phyloP scores from a whole-genome alignment of 2,888 invertebrate species.

The Gymnoscelis rufifasciata region DNA sequence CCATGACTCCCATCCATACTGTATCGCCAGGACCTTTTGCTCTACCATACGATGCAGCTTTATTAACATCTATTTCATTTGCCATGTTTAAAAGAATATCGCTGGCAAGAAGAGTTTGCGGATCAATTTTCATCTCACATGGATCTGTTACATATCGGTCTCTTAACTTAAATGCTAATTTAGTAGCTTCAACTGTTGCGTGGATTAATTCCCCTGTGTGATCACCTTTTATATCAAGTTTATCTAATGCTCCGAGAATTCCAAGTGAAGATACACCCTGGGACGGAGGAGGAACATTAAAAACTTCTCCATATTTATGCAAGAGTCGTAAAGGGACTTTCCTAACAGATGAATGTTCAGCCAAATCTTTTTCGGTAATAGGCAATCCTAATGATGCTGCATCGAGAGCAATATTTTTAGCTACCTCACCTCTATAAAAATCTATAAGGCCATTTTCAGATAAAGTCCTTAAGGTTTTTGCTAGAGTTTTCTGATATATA shows the following conservation, averaged over 20 bases:
- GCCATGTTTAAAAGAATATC: slow-evolving; percentile 49
- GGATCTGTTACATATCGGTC: slow-evolving; percentile 62
- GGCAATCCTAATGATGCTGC: slow-evolving; percentile 54
- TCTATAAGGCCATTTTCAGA: slow-evolving; percentile 54
- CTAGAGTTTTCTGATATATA: slow-evolving; percentile 55
- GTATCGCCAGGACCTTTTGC: slow-evolving; percentile 62
- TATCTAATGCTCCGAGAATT: slow-evolving; percentile 60
- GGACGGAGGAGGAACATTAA: slow-evolving; percentile 67
- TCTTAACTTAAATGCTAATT: slow-evolving; percentile 50
- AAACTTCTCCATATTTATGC: slow-evolving; percentile 55
- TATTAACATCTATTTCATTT: slow-evolving; percentile 42
- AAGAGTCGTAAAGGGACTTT: slow-evolving; percentile 51
- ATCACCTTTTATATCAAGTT: slow-evolving; percentile 52
- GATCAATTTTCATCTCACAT: slow-evolving; percentile 50
- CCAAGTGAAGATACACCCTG: slow-evolving; percentile 61
- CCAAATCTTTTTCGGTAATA: slow-evolving; percentile 57
- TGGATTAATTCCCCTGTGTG: slow-evolving; percentile 63
- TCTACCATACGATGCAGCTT: slow-evolving; percentile 36
- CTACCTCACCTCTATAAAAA: slow-evolving; percentile 61
- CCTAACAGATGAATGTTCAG: slow-evolving; percentile 50
- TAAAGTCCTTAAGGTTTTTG: slow-evolving; percentile 48
- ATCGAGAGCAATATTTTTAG: slow-evolving; percentile 55
- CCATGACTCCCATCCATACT: slow-evolving; percentile 69
- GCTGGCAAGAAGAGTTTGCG: slow-evolving; percentile 44
- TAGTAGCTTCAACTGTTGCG: slow-evolving; percentile 59